These are phyloP conservation scores for Zoanthus sansibaricus DNA, from an alignment of 92 coral and sea anemone species.

Conservation along the genomic window DNA sequence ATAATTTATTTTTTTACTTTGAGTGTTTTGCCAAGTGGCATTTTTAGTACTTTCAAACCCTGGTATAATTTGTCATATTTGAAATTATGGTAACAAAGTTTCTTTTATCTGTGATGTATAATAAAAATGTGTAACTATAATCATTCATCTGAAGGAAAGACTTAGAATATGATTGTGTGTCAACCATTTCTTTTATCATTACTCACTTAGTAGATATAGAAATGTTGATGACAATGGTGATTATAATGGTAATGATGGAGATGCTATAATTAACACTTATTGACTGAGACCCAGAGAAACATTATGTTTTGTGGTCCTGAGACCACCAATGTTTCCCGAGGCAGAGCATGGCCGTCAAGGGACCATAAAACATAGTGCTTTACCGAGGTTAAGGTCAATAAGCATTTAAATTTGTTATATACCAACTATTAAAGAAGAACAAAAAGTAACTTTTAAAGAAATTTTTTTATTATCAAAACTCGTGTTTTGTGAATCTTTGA, in stretches of 20 bases:
- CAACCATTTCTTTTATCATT: neutral
- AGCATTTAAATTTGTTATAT: too few species aligned
- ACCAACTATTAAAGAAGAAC: too few species aligned
- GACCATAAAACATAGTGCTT: too few species aligned
- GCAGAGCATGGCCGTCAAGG: too few species aligned
- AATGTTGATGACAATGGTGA: neutral
- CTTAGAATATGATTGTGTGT: neutral
- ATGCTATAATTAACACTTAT: neutral
- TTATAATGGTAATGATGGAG: neutral
- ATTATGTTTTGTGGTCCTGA: too few species aligned
- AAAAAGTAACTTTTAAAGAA: too few species aligned
- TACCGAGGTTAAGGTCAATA: too few species aligned
- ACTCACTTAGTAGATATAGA: too few species aligned
- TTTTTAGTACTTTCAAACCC: neutral
- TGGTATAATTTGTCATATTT: neutral
- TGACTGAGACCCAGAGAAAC: too few species aligned
- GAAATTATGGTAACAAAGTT: neutral
- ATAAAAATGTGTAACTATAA: neutral
- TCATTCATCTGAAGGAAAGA: neutral
- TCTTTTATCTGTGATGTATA: neutral
- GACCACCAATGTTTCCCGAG: too few species aligned
- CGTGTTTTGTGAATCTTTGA: too few species aligned
- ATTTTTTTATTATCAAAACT: too few species aligned
- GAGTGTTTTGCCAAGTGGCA: neutral
- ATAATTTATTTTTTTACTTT: constrained; percentile 44